Percentiles rank a stretch among this genome's conserved stretches.
Conservation (phyloP, 2,113 vertebrate genomes). For the Varanus komodoensis region DNA sequence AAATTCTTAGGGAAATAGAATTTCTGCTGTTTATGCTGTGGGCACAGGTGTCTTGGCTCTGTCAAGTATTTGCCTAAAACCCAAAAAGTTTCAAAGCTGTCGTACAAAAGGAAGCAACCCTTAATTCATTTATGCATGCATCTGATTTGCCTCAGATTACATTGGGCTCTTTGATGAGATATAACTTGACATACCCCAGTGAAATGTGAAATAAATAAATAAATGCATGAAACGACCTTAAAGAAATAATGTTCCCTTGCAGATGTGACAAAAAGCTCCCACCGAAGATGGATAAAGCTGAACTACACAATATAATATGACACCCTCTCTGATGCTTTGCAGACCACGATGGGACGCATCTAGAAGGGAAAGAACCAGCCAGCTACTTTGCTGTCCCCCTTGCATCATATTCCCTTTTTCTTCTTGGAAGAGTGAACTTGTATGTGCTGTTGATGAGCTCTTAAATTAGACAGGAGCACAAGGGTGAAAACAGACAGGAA, state of each 20-base stretch:
- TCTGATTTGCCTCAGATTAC: slow-evolving; percentile 64
- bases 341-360: background rate
- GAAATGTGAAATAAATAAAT: slow-evolving; percentile 40
- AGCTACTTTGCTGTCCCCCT: background rate
- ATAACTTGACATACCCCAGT: slow-evolving; percentile 52
- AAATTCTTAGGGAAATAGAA: background rate
- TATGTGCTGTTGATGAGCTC: background rate
- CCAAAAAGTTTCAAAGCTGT: slow-evolving; percentile 29
- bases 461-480: background rate
- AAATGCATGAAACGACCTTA: slow-evolving; percentile 65
- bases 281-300: slow-evolving; percentile 49
- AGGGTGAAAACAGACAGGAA: background rate
- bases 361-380: background rate
- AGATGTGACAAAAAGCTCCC: slow-evolving; percentile 65
- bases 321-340: background rate
- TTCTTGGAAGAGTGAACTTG: background rate
- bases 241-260: slow-evolving; percentile 61
- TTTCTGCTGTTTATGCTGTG: slow-evolving; percentile 39
- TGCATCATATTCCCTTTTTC: background rate
- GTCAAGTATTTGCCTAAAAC: slow-evolving; percentile 39
- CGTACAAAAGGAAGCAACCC: slow-evolving; percentile 24
- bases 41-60: slow-evolving; percentile 46
- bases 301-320: too few species aligned
- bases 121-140: slow-evolving; percentile 10
- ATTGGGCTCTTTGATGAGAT: slow-evolving; percentile 60